Percentiles rank a stretch among this genome's conserved stretches.
Evolutionary conservation across 2,888 invertebrate genomes (phyloP).

Genomic region (Biston betularia): DNA sequence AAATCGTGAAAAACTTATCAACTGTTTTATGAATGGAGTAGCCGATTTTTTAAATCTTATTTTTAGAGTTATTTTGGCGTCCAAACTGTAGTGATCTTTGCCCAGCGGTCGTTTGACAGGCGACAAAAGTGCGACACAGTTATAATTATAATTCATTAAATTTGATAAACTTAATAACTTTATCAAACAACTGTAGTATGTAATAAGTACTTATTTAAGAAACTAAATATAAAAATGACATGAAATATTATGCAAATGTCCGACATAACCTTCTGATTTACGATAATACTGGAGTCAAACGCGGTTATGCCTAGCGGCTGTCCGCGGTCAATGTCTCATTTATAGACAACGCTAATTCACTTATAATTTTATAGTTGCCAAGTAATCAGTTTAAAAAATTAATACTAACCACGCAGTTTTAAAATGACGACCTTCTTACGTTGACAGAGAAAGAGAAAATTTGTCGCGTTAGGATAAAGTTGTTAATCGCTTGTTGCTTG

Average conservation of each 20-base stretch:
- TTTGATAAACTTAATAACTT: not conserved
- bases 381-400: conserved; percentile 41
- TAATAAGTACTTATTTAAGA: conserved; percentile 9
- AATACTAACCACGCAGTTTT: conserved; percentile 32
- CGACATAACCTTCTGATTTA: conserved; percentile 20
- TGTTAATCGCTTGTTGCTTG: conserved; percentile 50
- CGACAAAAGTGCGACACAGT: too few species aligned
- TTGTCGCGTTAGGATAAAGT: conserved; percentile 13
- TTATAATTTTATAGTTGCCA: conserved; percentile 37
- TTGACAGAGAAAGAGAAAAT: conserved; percentile 1
- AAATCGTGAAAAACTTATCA: too few species aligned
- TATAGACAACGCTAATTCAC: conserved; percentile 32
- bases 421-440: conserved; percentile 24
- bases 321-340: conserved; percentile 27
- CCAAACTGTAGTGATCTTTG: too few species aligned
- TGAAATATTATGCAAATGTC: conserved; percentile 17
- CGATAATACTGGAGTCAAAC: conserved; percentile 15
- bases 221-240: conserved; percentile 14
- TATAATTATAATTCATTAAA: too few species aligned
- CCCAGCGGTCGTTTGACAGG: too few species aligned
- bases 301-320: conserved; percentile 8
- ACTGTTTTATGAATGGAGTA: too few species aligned
- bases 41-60: too few species aligned
- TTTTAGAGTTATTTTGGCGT: too few species aligned
- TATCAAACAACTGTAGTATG: conserved; percentile 2